phyloP scores from a whole-genome alignment of 1,140 invertebrate species.

The Magallana angulata region DNA sequence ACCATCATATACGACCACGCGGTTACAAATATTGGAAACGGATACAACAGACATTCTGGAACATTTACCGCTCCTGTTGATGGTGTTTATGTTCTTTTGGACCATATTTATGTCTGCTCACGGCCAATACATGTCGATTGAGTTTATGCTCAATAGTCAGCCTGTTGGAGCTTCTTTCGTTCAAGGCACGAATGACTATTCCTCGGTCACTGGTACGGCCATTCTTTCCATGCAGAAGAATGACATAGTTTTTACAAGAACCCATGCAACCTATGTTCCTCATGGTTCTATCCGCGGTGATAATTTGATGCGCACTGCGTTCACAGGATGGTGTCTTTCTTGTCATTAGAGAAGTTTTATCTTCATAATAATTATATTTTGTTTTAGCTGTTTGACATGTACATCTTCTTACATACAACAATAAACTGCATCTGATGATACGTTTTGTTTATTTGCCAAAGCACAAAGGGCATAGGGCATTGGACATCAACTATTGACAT shows the following conservation, averaged over 20 bases:
- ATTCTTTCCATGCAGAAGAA: neutral
- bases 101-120: neutral
- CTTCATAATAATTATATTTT: too few relatives aligned
- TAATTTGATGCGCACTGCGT: neutral
- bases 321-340: neutral
- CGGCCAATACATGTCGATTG: neutral
- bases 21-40: conserved; percentile 47
- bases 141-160: neutral
- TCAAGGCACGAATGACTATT: neutral
- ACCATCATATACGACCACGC: conserved; percentile 39
- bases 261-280: neutral
- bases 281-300: neutral
- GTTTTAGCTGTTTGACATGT: too few relatives aligned
- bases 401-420: too few relatives aligned
- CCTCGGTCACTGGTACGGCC: neutral
- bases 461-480: too few relatives aligned
- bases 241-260: neutral
- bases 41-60: conserved; percentile 43
- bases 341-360: neutral
- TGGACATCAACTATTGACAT: too few relatives aligned
- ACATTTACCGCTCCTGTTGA: conserved; percentile 40
- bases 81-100: conserved; percentile 49
- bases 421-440: too few relatives aligned
- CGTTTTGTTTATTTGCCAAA: too few relatives aligned
- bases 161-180: neutral